A percentile compares a stretch with the other conserved stretches of the same genome.
Conservation (phyloP, 2,888 invertebrate species). For the Lycia hirtaria region DNA sequence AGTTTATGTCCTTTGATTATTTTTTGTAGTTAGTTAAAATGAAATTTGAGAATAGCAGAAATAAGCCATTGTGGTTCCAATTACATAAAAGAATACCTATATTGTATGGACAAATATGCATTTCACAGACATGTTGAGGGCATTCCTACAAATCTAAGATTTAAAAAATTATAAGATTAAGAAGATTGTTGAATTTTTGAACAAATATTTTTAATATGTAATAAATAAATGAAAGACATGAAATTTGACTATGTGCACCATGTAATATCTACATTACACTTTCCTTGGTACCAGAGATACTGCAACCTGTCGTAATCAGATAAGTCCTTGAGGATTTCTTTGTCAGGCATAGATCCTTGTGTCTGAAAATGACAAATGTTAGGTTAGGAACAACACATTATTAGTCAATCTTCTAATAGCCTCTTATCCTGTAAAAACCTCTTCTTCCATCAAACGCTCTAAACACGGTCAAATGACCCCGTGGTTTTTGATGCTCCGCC, state of each 20-base stretch:
- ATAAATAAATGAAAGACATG: conserved; percentile 47
- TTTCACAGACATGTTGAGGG: too few species aligned
- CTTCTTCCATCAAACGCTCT: too few species aligned
- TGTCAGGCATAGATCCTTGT: conserved; percentile 46
- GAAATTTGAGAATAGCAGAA: too few species aligned
- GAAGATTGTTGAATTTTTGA: conserved; percentile 35
- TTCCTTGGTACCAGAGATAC: conserved; percentile 94
- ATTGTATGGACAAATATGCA: too few species aligned
- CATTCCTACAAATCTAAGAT: not conserved
- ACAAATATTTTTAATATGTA: conserved; percentile 45
- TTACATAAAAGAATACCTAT: too few species aligned
- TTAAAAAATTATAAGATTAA: conserved; percentile 22
- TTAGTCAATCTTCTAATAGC: too few species aligned
- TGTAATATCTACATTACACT: conserved; percentile 91
- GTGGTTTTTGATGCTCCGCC: too few species aligned
- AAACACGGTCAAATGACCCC: too few species aligned
- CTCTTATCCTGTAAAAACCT: too few species aligned
- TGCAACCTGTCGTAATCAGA: conserved; percentile 90
- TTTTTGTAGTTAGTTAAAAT: too few species aligned
- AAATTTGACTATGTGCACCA: conserved; percentile 88
- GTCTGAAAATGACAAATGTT: conserved; percentile 57
- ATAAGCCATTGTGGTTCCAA: too few species aligned
- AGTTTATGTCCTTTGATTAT: too few species aligned
- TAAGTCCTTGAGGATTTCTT: conserved; percentile 80
- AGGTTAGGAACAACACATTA: not conserved